Evolutionary conservation across 2,888 invertebrate species (phyloP), one percentile per base, ranked within the genome.

Genomic region (Trachelus troglodyta): DNA sequence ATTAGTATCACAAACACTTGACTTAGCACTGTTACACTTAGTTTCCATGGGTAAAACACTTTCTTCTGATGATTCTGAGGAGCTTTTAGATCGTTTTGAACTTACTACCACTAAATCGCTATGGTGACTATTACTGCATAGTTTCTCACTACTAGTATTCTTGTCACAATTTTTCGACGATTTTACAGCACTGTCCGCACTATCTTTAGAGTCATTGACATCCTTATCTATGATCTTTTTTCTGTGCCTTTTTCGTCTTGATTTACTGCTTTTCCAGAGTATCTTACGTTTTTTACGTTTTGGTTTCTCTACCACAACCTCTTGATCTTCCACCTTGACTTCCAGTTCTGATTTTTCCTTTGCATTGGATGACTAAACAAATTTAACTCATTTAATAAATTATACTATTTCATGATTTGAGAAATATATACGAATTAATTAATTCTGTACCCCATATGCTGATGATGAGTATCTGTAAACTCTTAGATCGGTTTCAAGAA

Each of bases 401-500:
- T 56, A 23, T 23, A 56, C 56, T 9, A 56, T 23, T 56, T 23
- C 56, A 56, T 23, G 23, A 56, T 56, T 23, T 56, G 2, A 56
- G 2, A 56, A 56, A 23, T 56, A 56, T 56, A 56, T 56, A 56
- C 2, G 23, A 56, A 56, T 23, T 56, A 56, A 56, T 56, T 15
- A 23, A 56, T 56, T 56, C 56, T 6, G 9, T 56, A 56, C 56
- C 56, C 56, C 23, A 56, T 9, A 56, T 23, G 56, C 23, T 23
- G 56, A 9, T 9, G 56, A 23, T 23, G 56, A 56, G 71, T 93
- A 92, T 71, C 91, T 90, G 85, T 93, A 94, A 68, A 94, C 90
- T 56, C 94, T 88, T 2, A 94, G 86, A 87, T 93, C 93, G 37
- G 89, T 92, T 1, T 93, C 92, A 81, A 93, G 91, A 85, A 93